These are phyloP conservation scores for Myzus persicae DNA, from an alignment of 1,140 invertebrate species.

Conservation along the genomic window DNA sequence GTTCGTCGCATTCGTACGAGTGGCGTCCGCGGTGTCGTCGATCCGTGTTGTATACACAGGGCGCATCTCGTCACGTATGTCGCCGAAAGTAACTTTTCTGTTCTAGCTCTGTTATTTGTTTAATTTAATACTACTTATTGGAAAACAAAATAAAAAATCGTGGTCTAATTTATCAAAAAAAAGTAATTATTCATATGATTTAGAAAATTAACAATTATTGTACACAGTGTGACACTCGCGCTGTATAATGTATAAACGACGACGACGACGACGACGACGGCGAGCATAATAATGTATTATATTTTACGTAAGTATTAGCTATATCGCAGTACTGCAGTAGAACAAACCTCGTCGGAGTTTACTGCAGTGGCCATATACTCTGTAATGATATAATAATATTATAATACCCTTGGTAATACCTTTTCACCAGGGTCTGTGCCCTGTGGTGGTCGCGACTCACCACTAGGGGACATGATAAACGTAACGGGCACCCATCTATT, in stretches of 20 bases:
- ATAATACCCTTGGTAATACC: not conserved
- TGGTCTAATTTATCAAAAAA: not conserved
- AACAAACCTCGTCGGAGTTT: not conserved
- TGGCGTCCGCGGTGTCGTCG: not conserved
- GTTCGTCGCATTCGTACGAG: not conserved
- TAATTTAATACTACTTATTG: not conserved
- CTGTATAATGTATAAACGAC: not conserved
- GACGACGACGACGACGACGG: too few relatives aligned
- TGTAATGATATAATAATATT: conserved; percentile 1
- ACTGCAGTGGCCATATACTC: not conserved
- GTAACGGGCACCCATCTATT: not conserved
- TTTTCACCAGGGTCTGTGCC: not conserved
- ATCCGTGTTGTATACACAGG: not conserved
- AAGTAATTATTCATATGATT: not conserved
- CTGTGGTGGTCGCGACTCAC: not conserved
- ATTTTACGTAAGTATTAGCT: not conserved
- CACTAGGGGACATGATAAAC: not conserved
- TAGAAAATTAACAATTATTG: not conserved
- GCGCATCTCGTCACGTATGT: not conserved
- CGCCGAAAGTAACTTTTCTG: not conserved
- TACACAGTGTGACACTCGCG: not conserved
- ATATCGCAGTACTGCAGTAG: not conserved
- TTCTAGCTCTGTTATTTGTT: not conserved
- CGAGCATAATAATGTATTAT: not conserved
- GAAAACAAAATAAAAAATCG: not conserved